Conservation (phyloP, 1,140 invertebrate genomes). For the Lepidurus apus region DNA sequence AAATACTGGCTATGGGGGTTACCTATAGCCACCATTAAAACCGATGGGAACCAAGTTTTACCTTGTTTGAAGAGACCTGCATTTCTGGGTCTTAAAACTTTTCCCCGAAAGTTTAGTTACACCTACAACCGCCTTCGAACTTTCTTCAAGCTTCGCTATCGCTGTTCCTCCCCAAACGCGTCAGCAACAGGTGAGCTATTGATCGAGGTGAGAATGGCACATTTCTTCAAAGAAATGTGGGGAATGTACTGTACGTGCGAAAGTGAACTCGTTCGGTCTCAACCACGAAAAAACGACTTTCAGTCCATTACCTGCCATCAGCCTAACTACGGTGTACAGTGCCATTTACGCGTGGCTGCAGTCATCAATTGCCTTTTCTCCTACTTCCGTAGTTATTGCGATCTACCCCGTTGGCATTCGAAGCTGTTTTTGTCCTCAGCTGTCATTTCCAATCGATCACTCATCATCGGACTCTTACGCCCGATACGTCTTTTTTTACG, state of each 20-base stretch:
- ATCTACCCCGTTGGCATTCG: neutral
- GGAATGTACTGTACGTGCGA: neutral
- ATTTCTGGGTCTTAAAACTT: too few species aligned
- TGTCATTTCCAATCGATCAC: conserved; percentile 6
- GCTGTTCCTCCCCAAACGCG: neutral
- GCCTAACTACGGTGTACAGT: neutral
- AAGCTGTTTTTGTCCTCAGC: neutral
- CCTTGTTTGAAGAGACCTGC: too few species aligned
- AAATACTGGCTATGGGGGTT: neutral
- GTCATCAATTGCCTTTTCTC: neutral
- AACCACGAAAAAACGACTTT: neutral
- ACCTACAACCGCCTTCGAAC: neutral
- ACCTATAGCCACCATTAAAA: neutral
- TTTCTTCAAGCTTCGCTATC: neutral
- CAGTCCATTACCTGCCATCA: neutral
- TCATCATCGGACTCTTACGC: conserved; percentile 8
- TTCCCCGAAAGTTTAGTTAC: neutral
- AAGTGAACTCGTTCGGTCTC: neutral
- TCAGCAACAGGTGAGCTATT: conserved; percentile 9
- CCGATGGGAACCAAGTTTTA: neutral
- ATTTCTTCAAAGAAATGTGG: neutral
- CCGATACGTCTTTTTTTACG: neutral
- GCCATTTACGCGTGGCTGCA: neutral
- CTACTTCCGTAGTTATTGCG: neutral
- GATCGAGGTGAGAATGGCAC: neutral